Evolutionary conservation across 2,797 vertebrate genomes (phyloP), one percentile per base, ranked within the genome.

Genomic region (Acanthiza pusilla): DNA sequence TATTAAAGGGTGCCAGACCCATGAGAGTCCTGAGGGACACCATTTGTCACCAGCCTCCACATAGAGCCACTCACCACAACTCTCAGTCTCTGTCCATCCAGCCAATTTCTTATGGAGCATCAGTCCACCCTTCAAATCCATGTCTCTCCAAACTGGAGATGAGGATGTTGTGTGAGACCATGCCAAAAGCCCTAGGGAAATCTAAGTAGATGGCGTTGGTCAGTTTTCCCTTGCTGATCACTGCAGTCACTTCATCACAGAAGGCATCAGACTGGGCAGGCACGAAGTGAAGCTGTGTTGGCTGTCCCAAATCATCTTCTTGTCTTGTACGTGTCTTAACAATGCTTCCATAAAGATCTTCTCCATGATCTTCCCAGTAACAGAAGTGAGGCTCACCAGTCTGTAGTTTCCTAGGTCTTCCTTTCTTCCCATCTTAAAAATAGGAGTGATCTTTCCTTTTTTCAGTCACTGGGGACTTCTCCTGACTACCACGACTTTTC

Each of bases 1-100:
- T 22, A n/a, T 6, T 30, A 25, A 57, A 45, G 29, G 26, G 7
- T 16, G 3, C 8, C 17, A 21, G 29, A 40, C 29, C 17, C 38
- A 47, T 23, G 9, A 42, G 17, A 10, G 4, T 34, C 73, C 58
- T 34, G 26, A 84, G 30, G 45, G 22, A 60, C 21, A 66, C 18
- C 34, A 27, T 2, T 12, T 1, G 1, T 23, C 51, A 71, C 26
- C 0, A 0, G 30, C 26, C 40, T 53, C 4, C 1, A 20, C 16
- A 1, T 1, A 36, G 16, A 72, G 45, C 9, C 34, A 72, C 1
- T 60, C 13, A 72, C 16, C 22, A 36, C 54, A 84, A 47, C 16
- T 25, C 30, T 26, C 16, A 18, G 15, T 2, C 21, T 62, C 29
- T 5, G 7, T 40, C 47, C 40, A 72, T 7, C 19, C 47, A 66